Evolutionary conservation across 2,797 vertebrate genomes (phyloP), one percentile per base, ranked within the genome.

Genomic region (Chelon auratus): DNA sequence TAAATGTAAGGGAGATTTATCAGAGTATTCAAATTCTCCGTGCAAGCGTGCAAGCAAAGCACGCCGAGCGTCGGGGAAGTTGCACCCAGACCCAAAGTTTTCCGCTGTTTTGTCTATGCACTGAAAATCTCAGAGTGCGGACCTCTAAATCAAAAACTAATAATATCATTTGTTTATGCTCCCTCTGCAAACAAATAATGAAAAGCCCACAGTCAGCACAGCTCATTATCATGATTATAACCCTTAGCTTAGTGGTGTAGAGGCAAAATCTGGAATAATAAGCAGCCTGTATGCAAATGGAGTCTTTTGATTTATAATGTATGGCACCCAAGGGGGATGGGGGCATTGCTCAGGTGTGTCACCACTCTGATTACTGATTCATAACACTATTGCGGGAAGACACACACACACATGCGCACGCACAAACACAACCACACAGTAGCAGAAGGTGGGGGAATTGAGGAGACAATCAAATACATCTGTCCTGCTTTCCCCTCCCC

Each of bases 301-400:
- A 81, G 87, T 87, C 91, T 92, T 95, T 94, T 95, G 95, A 95
- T 95, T 95, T 94, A 95, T 95, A 95, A 95, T 95, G 92, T 93
- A 95, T 95, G 92, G 91, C 92, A 93, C 93, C 93, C 92, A 84
- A 85, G 92, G 93, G 94, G 92, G 87, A 87, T 83, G 80, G 88
- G 91, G 89, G 93, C 89, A 94, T 92, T 92, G 93, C 95, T 95
- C 93, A 94, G 95, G 95, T 95, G 94, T 94, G 94, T 93, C 91
- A 93, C 93, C 88, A 89, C 86, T 90, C 93, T 94, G 94, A 95
- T 95, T 95, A 94, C 91, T 89, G 90, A 94, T 94, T 94, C 93
- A 94, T 93, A 93, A 93, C 88, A 90, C 87, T 84, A 91, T 82
- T 80, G 84, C 86, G 68, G 68, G 71, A 89, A 78, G 80, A 76